Evolutionary conservation across 2,113 vertebrate genomes (phyloP).

Genomic region (Pelecanoides urinatrix): DNA sequence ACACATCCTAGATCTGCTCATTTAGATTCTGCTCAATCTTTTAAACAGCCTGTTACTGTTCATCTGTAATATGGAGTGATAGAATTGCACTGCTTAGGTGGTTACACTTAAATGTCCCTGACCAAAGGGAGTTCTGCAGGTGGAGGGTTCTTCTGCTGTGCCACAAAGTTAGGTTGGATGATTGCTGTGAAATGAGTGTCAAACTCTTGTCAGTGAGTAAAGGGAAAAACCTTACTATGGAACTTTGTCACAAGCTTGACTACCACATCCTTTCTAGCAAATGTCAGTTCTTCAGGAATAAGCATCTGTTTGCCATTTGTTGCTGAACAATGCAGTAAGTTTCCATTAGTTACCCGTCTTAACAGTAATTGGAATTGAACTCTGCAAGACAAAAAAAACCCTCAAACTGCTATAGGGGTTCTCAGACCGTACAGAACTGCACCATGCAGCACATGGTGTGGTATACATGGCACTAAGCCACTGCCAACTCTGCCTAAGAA

Average conservation of each 20-base stretch:
- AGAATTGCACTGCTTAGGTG: neutral
- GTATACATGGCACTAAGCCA: neutral
- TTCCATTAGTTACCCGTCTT: neutral
- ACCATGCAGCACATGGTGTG: rapidly evolving
- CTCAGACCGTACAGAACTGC: neutral
- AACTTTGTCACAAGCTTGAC: neutral
- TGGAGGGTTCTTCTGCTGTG: neutral
- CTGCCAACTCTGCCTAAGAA: neutral
- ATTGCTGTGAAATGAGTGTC: neutral
- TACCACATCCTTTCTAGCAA: neutral
- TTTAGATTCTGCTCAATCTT: neutral
- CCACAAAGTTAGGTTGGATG: neutral
- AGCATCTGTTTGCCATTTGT: neutral
- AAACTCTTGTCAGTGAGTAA: neutral
- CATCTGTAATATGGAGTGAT: neutral
- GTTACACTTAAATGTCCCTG: neutral
- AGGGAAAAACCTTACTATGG: neutral
- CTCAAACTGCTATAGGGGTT: neutral
- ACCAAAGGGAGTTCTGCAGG: neutral
- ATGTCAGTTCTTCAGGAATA: neutral
- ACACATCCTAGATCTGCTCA: too few relatives aligned
- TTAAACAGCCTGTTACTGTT: neutral
- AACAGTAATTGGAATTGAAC: neutral
- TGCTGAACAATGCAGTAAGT: neutral
- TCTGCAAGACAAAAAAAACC: neutral